These are phyloP conservation scores for Procambarus virginalis DNA, from an alignment of 1,140 invertebrate genomes.

Conservation along the genomic window DNA sequence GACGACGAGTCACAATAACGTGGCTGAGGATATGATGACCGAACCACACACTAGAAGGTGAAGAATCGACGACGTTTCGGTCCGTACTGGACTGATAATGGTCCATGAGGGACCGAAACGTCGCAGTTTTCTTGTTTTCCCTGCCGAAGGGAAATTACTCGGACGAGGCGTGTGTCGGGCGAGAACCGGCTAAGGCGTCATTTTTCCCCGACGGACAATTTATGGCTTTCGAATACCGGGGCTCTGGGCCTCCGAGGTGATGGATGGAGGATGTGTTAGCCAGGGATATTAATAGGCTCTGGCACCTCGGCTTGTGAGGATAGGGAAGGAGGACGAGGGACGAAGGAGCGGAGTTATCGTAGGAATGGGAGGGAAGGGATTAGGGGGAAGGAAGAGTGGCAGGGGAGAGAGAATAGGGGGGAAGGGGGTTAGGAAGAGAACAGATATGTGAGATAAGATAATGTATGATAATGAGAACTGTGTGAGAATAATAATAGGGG, in stretches of 20 bases:
- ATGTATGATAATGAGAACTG: not conserved
- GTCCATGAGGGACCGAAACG: too few relatives aligned
- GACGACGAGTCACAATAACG: too few relatives aligned
- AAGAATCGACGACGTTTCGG: too few relatives aligned
- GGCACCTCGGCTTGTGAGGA: not conserved
- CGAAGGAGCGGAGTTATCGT: not conserved
- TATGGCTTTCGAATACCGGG: slow-evolving; percentile 22
- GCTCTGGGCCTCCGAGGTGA: slow-evolving; percentile 7
- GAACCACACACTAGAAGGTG: too few relatives aligned
- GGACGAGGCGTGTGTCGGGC: too few relatives aligned
- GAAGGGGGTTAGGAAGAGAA: not conserved
- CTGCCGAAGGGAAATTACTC: too few relatives aligned
- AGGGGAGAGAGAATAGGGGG: not conserved
- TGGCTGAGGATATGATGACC: too few relatives aligned
- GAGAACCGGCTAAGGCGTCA: not conserved
- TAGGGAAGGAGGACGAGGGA: not conserved
- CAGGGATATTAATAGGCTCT: slow-evolving; percentile 23
- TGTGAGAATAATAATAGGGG: not conserved
- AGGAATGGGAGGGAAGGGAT: not conserved
- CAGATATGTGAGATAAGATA: too few relatives aligned
- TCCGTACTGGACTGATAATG: too few relatives aligned
- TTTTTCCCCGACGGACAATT: slow-evolving; percentile 18
- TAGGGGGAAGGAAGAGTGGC: not conserved
- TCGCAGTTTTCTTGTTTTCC: too few relatives aligned
- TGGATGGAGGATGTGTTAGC: slow-evolving; percentile 30